Evolutionary conservation across 1,140 invertebrate species (phyloP).

Genomic region (Littorina saxatilis): DNA sequence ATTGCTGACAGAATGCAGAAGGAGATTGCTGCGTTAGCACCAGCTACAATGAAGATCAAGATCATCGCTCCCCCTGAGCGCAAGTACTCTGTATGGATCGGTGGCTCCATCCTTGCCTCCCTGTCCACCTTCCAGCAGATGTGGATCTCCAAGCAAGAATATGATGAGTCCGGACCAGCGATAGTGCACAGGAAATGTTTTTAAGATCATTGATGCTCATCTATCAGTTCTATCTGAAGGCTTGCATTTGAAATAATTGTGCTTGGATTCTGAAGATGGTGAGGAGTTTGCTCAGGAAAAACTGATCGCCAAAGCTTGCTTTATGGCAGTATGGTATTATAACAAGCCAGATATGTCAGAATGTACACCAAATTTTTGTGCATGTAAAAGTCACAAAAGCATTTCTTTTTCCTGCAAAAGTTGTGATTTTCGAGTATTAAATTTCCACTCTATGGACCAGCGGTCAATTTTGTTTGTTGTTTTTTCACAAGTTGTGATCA

Average conservation of each 20-base stretch:
- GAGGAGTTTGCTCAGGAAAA: too few species aligned
- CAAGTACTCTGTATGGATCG: conserved; percentile 68
- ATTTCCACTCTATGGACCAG: too few species aligned
- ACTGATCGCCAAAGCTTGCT: too few species aligned
- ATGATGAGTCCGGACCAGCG: conserved; percentile 92
- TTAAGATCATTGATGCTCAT: conserved; percentile 45
- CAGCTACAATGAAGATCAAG: conserved; percentile 72
- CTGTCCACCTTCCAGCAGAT: conserved; percentile 82
- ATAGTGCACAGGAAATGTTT: conserved; percentile 83
- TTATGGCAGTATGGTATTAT: too few species aligned
- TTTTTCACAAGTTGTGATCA: neutral
- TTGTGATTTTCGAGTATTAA: neutral
- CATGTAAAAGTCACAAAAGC: too few species aligned
- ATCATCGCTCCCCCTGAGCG: conserved; percentile 74
- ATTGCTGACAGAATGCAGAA: conserved; percentile 75
- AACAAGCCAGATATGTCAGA: too few species aligned
- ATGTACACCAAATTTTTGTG: too few species aligned
- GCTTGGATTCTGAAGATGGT: neutral
- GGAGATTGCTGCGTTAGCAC: conserved; percentile 75
- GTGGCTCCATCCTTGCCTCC: conserved; percentile 79
- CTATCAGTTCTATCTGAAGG: neutral
- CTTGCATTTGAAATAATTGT: neutral
- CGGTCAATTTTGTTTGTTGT: neutral
- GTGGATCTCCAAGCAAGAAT: conserved; percentile 83
- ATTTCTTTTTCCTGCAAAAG: neutral